Evolutionary conservation across 1,140 invertebrate genomes (phyloP).

Genomic region (Drosophila parvula): DNA sequence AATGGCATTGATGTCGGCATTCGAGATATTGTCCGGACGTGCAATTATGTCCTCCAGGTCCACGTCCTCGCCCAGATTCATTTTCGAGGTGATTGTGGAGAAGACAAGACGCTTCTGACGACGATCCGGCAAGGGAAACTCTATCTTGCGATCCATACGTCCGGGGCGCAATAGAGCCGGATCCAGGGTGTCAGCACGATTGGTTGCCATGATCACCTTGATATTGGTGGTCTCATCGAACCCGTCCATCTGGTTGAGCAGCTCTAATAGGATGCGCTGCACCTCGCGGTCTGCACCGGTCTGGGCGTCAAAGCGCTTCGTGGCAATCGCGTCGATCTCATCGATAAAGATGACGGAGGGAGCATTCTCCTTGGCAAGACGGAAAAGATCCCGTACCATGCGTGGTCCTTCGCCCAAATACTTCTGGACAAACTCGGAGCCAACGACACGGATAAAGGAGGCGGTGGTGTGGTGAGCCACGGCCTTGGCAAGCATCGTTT

Average conservation of each 20-base stretch:
- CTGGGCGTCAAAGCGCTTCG: slow-evolving; percentile 99
- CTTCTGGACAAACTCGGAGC: slow-evolving; percentile 99
- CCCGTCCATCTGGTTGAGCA: slow-evolving; percentile 99
- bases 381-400: slow-evolving; percentile 99
- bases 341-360: slow-evolving; percentile 99
- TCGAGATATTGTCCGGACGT: slow-evolving; percentile 98
- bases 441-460: slow-evolving; percentile 98
- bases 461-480: slow-evolving; percentile 99
- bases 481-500: slow-evolving; percentile 99
- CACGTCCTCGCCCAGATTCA: slow-evolving; percentile 99
- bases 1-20: slow-evolving; percentile 99
- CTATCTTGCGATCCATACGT: slow-evolving; percentile 98
- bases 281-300: slow-evolving; percentile 99
- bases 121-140: slow-evolving; percentile 98
- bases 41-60: slow-evolving; percentile 99
- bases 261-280: slow-evolving; percentile 98
- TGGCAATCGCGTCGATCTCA: slow-evolving; percentile 99
- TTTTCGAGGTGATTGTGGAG: slow-evolving; percentile 98
- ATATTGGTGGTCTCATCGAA: slow-evolving; percentile 99
- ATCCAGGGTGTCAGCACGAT: slow-evolving; percentile 97
- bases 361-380: slow-evolving; percentile 99
- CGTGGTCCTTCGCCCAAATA: slow-evolving; percentile 99
- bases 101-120: slow-evolving; percentile 99
- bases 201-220: slow-evolving; percentile 99
- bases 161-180: slow-evolving; percentile 98